Base-by-base conservation (phyloP, 1,140 invertebrate species). In the Diprion similis region DNA sequence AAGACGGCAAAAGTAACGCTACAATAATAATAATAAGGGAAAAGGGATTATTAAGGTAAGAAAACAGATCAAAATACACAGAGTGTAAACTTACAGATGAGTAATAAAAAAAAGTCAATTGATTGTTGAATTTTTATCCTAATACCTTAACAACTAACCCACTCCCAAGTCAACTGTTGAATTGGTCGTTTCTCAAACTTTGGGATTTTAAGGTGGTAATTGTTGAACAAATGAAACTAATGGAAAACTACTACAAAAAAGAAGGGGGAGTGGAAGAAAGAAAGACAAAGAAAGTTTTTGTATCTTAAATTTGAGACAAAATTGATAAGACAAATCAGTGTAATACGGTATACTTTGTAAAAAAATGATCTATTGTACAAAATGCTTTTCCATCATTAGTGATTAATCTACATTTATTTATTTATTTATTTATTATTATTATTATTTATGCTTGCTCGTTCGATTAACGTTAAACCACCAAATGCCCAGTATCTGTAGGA, bases 401-500 rank as follows among this genome's bases (percentile, higher is more conserved):
- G 68, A 59, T 59, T 72, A 71, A 68, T 77, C 75, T 77, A 76
- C 72, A 70, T 70, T 70, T 74, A 78, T 72, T 78, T 81, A 77
- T 75, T 66, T 78, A 71, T 75, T 78, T 77, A 70, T 75, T 76
- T 81, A 80, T 17, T 17, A 81, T 80, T 72, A 78, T 80, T 73
- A 80, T 76, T 77, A 74, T 82, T 78, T 70, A 73, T 78, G 71
- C 73, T 82, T 79, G 82, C 79, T 73, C 74, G 79, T 76, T 82
- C 67, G 51, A 45, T 19, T 15, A 68, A 13, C 11, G 37, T 19
- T 19, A 17, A 82, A 77, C 74, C 78, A 82, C 79, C 79, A 81
- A 82, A 83, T 83, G 81, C 78, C 78, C 79, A 75, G 70, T 71
- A 79, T 71, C 71, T 79, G 74, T 80, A 75, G 66, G 77, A 76